Conservation (phyloP, 2,797 vertebrate species). For the Rachycentron canadum region DNA sequence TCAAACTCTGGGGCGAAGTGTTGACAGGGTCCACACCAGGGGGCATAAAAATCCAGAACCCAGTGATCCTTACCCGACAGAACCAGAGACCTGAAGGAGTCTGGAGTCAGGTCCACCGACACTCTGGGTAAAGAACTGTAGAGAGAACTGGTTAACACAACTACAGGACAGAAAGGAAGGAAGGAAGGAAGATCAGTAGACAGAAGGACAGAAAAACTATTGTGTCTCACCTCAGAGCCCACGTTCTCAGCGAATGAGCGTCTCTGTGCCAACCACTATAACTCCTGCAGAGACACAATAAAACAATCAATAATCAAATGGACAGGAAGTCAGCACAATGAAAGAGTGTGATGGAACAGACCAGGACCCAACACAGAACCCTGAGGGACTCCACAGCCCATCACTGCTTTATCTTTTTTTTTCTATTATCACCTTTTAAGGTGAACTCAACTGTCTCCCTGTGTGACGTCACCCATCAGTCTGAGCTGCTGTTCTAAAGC, state of each 20-base stretch:
- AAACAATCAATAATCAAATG: neutral
- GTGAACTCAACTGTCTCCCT: too few species aligned
- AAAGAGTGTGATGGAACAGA: too few species aligned
- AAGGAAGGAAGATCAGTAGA: neutral
- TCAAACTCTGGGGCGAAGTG: slow-evolving; percentile 98
- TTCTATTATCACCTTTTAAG: too few species aligned
- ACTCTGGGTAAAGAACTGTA: slow-evolving; percentile 90
- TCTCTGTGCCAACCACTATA: slow-evolving; percentile 96
- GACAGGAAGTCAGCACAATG: too few species aligned
- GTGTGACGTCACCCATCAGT: too few species aligned
- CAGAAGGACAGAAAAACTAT: neutral
- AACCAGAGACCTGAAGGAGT: slow-evolving; percentile 90
- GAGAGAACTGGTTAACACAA: slow-evolving; percentile 24
- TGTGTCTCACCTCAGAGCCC: slow-evolving; percentile 91
- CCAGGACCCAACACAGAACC: neutral
- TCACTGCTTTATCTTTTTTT: too few species aligned
- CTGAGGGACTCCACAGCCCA: neutral
- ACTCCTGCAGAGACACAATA: slow-evolving; percentile 80
- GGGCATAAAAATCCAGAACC: slow-evolving; percentile 97
- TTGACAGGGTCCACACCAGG: slow-evolving; percentile 97
- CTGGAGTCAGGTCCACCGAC: slow-evolving; percentile 91
- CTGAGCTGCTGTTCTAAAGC: too few species aligned
- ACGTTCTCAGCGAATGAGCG: slow-evolving; percentile 90
- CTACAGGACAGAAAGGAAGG: neutral
- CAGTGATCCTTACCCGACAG: slow-evolving; percentile 91